These are phyloP conservation scores for Bombus sibiricus DNA, from an alignment of 1,140 invertebrate species.

Conservation along the genomic window DNA sequence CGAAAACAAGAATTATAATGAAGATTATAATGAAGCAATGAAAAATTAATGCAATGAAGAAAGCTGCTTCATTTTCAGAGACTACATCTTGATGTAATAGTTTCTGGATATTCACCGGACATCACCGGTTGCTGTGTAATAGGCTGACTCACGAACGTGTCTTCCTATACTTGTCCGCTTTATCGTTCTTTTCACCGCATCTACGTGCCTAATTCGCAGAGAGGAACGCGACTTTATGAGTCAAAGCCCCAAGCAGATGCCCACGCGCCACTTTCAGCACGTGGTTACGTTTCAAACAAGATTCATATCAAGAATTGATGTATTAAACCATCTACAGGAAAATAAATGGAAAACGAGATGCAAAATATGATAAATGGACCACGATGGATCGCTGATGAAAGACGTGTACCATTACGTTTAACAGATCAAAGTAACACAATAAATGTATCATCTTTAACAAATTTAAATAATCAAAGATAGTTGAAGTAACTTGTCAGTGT, in stretches of 20 bases:
- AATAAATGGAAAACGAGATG: neutral
- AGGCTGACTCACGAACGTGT: neutral
- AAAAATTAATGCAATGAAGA: neutral
- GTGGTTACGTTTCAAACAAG: neutral
- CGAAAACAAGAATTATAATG: neutral
- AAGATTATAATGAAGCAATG: neutral
- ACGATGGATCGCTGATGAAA: neutral
- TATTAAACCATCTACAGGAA: neutral
- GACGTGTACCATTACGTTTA: neutral
- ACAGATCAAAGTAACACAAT: neutral
- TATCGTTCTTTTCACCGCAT: neutral
- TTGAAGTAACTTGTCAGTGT: no score
- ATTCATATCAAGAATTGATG: neutral
- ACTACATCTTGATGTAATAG: no score
- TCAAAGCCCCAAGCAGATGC: conserved; percentile 38
- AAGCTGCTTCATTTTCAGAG: neutral
- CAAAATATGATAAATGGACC: neutral
- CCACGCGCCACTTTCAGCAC: conserved; percentile 16
- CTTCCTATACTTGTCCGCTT: conserved; percentile 8
- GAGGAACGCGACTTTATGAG: conserved; percentile 4
- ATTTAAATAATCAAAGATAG: neutral
- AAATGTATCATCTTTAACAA: neutral
- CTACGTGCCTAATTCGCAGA: neutral
- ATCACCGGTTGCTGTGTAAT: neutral
- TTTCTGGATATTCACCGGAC: neutral